These are phyloP conservation scores for Limanda limanda DNA, from an alignment of 2,113 vertebrate species.

Conservation along the genomic window DNA sequence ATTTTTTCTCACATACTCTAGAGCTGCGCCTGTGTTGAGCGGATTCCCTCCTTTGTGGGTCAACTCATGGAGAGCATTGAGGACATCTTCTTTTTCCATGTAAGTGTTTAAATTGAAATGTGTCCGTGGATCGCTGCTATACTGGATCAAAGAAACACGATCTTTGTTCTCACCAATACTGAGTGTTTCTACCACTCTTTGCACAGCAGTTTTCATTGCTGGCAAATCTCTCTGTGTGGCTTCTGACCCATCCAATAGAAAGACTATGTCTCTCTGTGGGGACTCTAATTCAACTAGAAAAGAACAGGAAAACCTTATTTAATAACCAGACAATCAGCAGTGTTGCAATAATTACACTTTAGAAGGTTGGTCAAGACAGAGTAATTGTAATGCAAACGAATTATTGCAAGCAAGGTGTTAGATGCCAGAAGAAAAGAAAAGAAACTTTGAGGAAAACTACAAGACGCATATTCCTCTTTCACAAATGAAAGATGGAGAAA, in stretches of 20 bases:
- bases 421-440: background rate
- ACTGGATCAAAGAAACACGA: conserved; percentile 80
- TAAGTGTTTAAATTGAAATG: conserved; percentile 79
- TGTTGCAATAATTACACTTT: background rate
- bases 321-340: conserved; percentile 8
- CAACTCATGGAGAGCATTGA: conserved; percentile 67
- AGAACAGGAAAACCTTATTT: conserved; percentile 61
- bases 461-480: conserved; percentile 33
- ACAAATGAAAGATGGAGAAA: conserved; percentile 45
- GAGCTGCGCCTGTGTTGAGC: conserved; percentile 77
- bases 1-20: conserved; percentile 73
- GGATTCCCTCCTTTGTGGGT: conserved; percentile 75
- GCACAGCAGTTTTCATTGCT: conserved; percentile 87
- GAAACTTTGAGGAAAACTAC: background rate
- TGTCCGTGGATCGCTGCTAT: conserved; percentile 71
- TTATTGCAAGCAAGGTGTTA: conserved; percentile 22
- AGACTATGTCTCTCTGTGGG: conserved; percentile 81
- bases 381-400: background rate
- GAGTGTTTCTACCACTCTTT: conserved; percentile 75
- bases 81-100: conserved; percentile 67
- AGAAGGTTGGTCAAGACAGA: background rate
- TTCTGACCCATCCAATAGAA: conserved; percentile 83
- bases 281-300: conserved; percentile 81
- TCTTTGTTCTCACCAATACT: conserved; percentile 73
- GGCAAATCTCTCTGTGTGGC: conserved; percentile 76